phyloP scores from a whole-genome alignment of 2,888 invertebrate genomes.

The Euplexia lucipara region DNA sequence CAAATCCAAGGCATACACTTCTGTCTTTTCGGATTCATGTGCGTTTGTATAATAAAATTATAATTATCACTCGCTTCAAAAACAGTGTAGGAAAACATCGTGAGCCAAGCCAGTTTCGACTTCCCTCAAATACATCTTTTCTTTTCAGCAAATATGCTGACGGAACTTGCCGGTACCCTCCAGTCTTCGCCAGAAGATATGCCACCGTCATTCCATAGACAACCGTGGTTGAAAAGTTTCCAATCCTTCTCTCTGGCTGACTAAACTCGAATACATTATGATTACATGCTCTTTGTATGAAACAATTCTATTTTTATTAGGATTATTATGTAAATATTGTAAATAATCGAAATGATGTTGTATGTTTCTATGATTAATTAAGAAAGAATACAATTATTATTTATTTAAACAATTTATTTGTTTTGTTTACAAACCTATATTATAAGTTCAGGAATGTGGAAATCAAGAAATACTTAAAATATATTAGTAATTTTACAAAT shows the following conservation, averaged over 20 bases:
- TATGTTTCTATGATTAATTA: slow-evolving; percentile 47
- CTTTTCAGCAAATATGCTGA: slow-evolving; percentile 79
- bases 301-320: slow-evolving; percentile 41
- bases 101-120: too few relatives aligned
- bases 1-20: too few relatives aligned
- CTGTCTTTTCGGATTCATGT: too few relatives aligned
- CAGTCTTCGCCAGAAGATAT: slow-evolving; percentile 78
- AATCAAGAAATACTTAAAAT: slow-evolving; percentile 46
- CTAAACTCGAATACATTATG: slow-evolving; percentile 59
- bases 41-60: too few relatives aligned
- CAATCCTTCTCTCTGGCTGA: slow-evolving; percentile 77
- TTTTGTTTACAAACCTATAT: slow-evolving; percentile 57
- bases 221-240: slow-evolving; percentile 82
- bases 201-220: slow-evolving; percentile 75
- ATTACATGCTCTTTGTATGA: slow-evolving; percentile 32
- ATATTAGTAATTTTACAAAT: slow-evolving; percentile 32
- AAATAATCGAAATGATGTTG: slow-evolving; percentile 62
- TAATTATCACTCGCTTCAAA: too few relatives aligned
- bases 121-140: not conserved
- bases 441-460: slow-evolving; percentile 58
- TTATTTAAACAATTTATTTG: slow-evolving; percentile 62
- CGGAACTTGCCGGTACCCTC: slow-evolving; percentile 76
- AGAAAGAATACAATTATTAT: slow-evolving; percentile 58
- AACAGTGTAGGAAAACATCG: too few relatives aligned
- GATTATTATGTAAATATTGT: slow-evolving; percentile 64